Percentiles rank a stretch among this genome's conserved stretches.
Conservation (phyloP, 2,113 vertebrate genomes). For the Labeo catla region DNA sequence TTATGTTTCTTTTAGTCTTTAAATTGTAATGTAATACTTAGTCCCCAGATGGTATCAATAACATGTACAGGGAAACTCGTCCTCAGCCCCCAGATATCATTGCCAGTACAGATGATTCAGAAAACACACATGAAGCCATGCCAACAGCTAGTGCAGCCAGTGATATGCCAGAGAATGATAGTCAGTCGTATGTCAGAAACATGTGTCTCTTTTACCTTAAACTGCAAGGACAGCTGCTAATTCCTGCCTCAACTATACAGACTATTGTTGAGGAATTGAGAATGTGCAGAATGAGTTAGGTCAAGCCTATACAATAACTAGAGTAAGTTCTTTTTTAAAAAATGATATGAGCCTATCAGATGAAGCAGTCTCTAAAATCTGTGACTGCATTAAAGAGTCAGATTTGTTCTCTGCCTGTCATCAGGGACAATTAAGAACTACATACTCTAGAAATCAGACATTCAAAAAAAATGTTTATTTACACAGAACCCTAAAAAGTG, state of each 20-base stretch:
- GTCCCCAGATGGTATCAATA: conserved; percentile 38
- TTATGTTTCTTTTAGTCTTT: background rate
- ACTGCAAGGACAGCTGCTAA: conserved; percentile 39
- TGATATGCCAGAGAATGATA: conserved; percentile 36
- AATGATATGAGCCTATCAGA: conserved; percentile 56
- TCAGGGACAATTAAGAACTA: conserved; percentile 45
- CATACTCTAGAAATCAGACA: conserved; percentile 49
- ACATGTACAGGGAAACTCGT: conserved; percentile 36
- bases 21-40: background rate
- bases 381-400: conserved; percentile 53
- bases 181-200: conserved; percentile 37
- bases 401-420: conserved; percentile 59
- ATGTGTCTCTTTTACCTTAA: conserved; percentile 48
- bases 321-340: conserved; percentile 54
- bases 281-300: conserved; percentile 58
- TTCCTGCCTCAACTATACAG: conserved; percentile 53
- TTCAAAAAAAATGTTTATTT: conserved; percentile 56
- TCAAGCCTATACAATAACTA: conserved; percentile 57
- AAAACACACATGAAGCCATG: conserved; percentile 35
- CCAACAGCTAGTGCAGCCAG: conserved; percentile 22
- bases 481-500: conserved; percentile 56
- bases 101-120: conserved; percentile 27
- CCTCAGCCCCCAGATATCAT: background rate
- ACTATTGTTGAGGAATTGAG: conserved; percentile 45
- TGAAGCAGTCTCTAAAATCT: conserved; percentile 54